These are phyloP conservation scores for Siphlonurus alternatus DNA, from an alignment of 2,888 invertebrate genomes.

Conservation along the genomic window DNA sequence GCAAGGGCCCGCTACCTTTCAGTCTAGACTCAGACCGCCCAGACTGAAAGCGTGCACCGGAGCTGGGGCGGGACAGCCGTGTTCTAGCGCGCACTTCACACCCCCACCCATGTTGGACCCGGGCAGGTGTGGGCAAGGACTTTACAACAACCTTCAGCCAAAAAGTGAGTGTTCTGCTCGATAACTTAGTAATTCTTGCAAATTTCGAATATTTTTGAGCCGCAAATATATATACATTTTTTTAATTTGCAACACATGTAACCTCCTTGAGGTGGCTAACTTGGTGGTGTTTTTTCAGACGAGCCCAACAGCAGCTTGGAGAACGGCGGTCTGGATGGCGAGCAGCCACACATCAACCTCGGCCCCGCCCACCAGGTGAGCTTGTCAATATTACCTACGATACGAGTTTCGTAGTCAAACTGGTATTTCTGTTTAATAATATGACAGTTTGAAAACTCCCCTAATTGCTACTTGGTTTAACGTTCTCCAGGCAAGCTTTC, in stretches of 20 bases:
- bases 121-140: constrained; percentile 70
- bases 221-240: too few relatives aligned
- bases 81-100: constrained; percentile 51
- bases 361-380: constrained; percentile 75
- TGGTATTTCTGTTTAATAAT: too few relatives aligned
- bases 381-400: too few relatives aligned
- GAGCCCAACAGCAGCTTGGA: constrained; percentile 4
- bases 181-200: too few relatives aligned
- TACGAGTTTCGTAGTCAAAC: too few relatives aligned
- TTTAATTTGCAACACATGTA: too few relatives aligned
- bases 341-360: constrained; percentile 68
- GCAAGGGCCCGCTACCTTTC: constrained; percentile 27
- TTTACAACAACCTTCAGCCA: constrained; percentile 33
- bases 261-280: too few relatives aligned
- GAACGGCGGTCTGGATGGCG: constrained; percentile 27
- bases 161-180: constrained; percentile 1
- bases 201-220: too few relatives aligned
- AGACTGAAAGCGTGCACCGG: constrained; percentile 18
- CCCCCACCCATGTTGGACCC: constrained; percentile 92
- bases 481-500: constrained; percentile 17
- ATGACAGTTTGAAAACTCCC: too few relatives aligned
- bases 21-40: constrained; percentile 35
- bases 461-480: too few relatives aligned
- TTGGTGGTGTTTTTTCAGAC: too few relatives aligned
- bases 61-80: constrained; percentile 18